Conservation (phyloP, 2,113 vertebrate genomes). For the Sander lucioperca region DNA sequence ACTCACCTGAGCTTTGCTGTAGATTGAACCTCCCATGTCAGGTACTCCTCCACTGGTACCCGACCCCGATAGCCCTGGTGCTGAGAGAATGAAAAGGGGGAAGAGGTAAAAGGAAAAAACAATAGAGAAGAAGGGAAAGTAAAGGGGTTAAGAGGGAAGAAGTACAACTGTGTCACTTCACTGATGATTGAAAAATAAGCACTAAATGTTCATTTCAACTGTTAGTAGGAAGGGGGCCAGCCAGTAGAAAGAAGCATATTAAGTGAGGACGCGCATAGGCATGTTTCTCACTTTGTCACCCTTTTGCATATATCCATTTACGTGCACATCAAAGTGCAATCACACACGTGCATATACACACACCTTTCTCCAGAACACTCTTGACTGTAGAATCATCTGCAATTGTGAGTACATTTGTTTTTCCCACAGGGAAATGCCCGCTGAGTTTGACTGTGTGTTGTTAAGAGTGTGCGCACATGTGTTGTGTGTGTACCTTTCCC, state of each 20-base stretch:
- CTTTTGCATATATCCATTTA: constrained; percentile 35
- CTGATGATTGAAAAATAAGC: constrained; percentile 12
- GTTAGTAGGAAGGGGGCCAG: constrained; percentile 76
- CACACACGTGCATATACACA: constrained; percentile 73
- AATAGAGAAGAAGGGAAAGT: constrained; percentile 45
- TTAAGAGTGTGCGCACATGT: constrained; percentile 42
- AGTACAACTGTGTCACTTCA: constrained; percentile 25
- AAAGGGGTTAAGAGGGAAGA: constrained; percentile 29
- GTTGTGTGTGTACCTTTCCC: constrained; percentile 91
- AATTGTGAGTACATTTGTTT: constrained; percentile 51
- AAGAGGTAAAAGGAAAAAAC: not conserved
- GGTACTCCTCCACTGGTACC: constrained; percentile 91
- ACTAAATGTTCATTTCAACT: constrained; percentile 42
- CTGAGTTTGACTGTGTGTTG: constrained; percentile 46
- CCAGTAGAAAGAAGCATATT: constrained; percentile 74
- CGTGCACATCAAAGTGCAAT: constrained; percentile 51
- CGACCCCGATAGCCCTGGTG: constrained; percentile 91
- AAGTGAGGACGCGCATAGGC: constrained; percentile 55
- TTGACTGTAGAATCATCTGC: constrained; percentile 57
- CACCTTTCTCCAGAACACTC: constrained; percentile 53
- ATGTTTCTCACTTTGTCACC: constrained; percentile 39
- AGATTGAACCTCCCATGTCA: constrained; percentile 94
- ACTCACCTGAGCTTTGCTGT: constrained; percentile 96
- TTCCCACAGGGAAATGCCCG: constrained; percentile 30
- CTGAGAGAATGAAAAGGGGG: constrained; percentile 44